These are phyloP conservation scores for Pseudochaenichthys georgianus DNA, from an alignment of 2,797 vertebrate species.

Conservation along the genomic window DNA sequence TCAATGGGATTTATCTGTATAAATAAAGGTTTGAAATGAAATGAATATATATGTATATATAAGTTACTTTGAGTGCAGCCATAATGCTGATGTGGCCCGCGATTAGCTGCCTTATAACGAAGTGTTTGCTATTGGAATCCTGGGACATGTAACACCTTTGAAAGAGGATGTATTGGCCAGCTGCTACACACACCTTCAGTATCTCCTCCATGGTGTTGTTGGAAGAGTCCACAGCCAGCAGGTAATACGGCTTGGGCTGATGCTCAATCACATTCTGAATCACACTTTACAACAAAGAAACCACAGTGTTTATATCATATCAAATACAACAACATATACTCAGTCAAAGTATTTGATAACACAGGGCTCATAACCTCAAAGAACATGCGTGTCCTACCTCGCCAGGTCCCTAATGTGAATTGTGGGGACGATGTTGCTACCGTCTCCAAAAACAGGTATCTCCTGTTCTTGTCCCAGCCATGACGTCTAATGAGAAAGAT, in stretches of 20 bases:
- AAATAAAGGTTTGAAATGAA: too few species aligned
- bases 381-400: constrained; percentile 75
- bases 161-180: not conserved
- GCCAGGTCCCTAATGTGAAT: constrained; percentile 93
- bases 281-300: constrained; percentile 77
- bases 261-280: constrained; percentile 90
- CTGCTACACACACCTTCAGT: constrained; percentile 83
- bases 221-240: constrained; percentile 91
- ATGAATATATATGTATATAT: too few species aligned
- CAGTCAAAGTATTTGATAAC: not conserved
- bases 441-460: constrained; percentile 90
- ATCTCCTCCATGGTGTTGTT: constrained; percentile 86
- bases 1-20: too few species aligned
- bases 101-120: not conserved
- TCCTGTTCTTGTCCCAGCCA: constrained; percentile 87
- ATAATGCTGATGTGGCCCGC: too few species aligned
- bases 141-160: not conserved
- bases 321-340: not conserved
- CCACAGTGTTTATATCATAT: not conserved
- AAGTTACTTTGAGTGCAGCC: too few species aligned
- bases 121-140: not conserved
- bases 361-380: too few species aligned
- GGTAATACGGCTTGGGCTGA: constrained; percentile 84
- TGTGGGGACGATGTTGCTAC: constrained; percentile 88
- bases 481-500: constrained; percentile 77